Base-by-base conservation (phyloP, 1,140 invertebrate species). In the Drosophila simulans region DNA sequence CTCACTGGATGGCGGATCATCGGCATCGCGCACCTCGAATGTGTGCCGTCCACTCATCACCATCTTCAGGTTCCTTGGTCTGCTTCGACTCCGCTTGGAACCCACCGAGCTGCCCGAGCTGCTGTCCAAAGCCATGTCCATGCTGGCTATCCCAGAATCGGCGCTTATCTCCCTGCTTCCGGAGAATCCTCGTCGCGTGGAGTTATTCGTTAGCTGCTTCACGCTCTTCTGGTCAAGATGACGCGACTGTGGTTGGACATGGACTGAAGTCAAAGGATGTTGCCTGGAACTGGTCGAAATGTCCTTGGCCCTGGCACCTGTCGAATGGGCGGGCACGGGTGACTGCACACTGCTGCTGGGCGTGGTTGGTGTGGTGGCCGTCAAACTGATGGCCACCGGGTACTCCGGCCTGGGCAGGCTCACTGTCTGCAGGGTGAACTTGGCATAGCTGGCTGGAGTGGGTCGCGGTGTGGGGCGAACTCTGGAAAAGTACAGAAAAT, bases 361-460 rank as follows among this genome's bases (percentile, higher is more conserved):
- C 39, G 90, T 91, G 15, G 90, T 91, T 4, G 88, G 81, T 48
- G 88, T 88, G 40, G 92, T 92, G 5, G 91, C 76, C 5, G 66
- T 90, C 34, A 93, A 71, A 43, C 92, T 91, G 22, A 92, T 91
- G 76, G 92, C 92, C 15, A 96, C 93, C 0, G 96, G 95, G 68
- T 94, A 95, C 81, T 96, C 95, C 0, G 96, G 96, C 51, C 94
- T 91, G 0, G 96, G 96, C 49, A 97, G 90, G 64, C 96, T 95
- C 51, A 94, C 95, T 5, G 95, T 95, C 55, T 96, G 95, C 55
- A 96, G 92, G 5, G 95, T 96, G 76, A 95, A 97, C 88, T 95
- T 96, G 42, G 94, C 93, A 37, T 77, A 92, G 56, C 89, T 79
- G 22, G 78, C 80, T 10, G 83, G 77, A 5, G 76, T 56, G 34